These are phyloP conservation scores for Holcopasites calliopsidis DNA, from an alignment of 1,140 invertebrate species.

Conservation along the genomic window DNA sequence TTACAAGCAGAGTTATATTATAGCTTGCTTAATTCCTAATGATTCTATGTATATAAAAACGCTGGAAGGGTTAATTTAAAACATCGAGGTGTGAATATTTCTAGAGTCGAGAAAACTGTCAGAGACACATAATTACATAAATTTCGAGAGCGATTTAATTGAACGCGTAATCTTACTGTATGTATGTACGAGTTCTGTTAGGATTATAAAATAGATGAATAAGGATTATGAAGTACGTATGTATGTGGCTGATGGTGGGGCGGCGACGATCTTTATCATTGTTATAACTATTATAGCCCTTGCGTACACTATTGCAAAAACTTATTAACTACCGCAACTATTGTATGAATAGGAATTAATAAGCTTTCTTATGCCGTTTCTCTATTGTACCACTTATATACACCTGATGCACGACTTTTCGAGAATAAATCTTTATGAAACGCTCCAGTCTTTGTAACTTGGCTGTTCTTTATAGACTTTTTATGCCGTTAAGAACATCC, in stretches of 20 bases:
- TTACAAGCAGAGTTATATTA: too few relatives aligned
- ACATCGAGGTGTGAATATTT: background rate
- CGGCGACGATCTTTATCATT: slow-evolving; percentile 40
- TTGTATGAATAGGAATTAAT: slow-evolving; percentile 54
- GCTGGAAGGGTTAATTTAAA: background rate
- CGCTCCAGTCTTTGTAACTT: slow-evolving; percentile 66
- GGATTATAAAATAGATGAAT: background rate
- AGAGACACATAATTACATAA: background rate
- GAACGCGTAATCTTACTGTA: slow-evolving; percentile 25
- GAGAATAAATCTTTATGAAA: slow-evolving; percentile 75
- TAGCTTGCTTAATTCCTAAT: too few relatives aligned
- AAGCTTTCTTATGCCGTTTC: slow-evolving; percentile 73
- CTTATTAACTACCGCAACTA: slow-evolving; percentile 50
- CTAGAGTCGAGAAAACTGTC: background rate
- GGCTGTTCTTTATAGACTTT: slow-evolving; percentile 35
- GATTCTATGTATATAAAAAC: too few relatives aligned
- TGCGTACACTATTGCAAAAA: slow-evolving; percentile 29
- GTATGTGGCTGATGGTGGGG: background rate
- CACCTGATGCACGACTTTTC: slow-evolving; percentile 74
- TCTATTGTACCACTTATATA: slow-evolving; percentile 74
- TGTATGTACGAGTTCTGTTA: slow-evolving; percentile 24
- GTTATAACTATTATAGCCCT: slow-evolving; percentile 31
- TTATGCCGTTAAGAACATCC: too few relatives aligned
- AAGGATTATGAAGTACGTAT: slow-evolving; percentile 1
- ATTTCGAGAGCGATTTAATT: background rate